A percentile compares a stretch with the other conserved stretches of the same genome.
Evolutionary conservation across 2,888 invertebrate species (phyloP).

Genomic region (Athrips mouffetella): DNA sequence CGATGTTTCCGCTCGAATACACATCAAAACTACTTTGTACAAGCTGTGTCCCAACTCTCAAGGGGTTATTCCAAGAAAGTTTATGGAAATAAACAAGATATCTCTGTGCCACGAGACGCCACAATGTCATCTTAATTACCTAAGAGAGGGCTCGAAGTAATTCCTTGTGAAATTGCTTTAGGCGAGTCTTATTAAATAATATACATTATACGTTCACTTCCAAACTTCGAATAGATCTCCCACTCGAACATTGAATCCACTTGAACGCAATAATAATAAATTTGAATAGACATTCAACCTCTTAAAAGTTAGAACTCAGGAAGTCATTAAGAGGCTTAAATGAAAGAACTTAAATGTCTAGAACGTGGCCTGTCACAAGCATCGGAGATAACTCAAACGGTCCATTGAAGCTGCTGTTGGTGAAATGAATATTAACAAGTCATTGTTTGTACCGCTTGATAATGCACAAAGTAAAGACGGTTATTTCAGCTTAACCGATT

Average conservation of each 20-base stretch:
- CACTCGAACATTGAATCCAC: conserved; percentile 13
- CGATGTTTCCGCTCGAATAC: neutral
- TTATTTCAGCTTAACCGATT: conserved; percentile 12
- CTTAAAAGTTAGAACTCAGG: conserved; percentile 29
- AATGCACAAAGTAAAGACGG: too few species aligned
- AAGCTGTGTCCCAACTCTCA: neutral
- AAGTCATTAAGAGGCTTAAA: conserved; percentile 30
- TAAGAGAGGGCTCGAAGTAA: conserved; percentile 7
- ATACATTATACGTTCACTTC: neutral
- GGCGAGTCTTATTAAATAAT: neutral
- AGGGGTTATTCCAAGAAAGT: neutral
- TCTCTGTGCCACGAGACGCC: neutral
- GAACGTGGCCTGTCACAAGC: conserved; percentile 39
- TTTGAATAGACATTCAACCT: conserved; percentile 28
- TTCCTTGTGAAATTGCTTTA: conserved; percentile 7
- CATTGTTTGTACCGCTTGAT: too few species aligned
- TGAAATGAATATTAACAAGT: conserved; percentile 2
- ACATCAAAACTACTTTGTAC: conserved; percentile 1
- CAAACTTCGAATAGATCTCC: conserved; percentile 5
- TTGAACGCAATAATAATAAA: conserved; percentile 33
- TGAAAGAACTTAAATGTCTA: conserved; percentile 15
- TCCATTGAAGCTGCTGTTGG: neutral
- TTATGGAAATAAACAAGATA: conserved; percentile 8
- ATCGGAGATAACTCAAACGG: conserved; percentile 28
- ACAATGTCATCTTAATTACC: neutral